phyloP scores from a whole-genome alignment of 2,888 invertebrate species.

The Vannuccia rotundouncinata region DNA sequence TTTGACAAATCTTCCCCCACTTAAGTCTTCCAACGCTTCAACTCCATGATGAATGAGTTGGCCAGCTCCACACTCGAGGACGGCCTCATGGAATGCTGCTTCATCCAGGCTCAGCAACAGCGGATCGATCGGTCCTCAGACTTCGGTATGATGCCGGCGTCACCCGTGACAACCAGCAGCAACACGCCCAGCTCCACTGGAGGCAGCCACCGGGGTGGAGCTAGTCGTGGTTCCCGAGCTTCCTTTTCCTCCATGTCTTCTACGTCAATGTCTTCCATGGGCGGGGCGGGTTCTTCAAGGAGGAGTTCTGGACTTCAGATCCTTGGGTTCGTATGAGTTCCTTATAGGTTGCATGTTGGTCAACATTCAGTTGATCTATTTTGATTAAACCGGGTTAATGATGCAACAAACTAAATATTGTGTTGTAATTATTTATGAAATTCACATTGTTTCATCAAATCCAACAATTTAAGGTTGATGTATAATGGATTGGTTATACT shows the following conservation, averaged over 20 bases:
- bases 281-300: background rate
- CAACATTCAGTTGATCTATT: no score
- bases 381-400: no score
- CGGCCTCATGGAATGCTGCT: conserved; percentile 15
- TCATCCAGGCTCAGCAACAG: background rate
- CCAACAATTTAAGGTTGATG: no score
- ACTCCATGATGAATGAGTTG: background rate
- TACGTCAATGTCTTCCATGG: background rate
- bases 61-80: background rate
- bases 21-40: background rate
- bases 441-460: no score
- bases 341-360: no score
- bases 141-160: background rate
- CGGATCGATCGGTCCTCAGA: background rate
- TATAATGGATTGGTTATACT: no score
- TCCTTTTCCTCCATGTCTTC: background rate
- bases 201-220: background rate
- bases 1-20: background rate
- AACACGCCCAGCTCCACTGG: background rate
- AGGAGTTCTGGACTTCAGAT: no score
- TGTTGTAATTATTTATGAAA: no score
- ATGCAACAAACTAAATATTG: no score
- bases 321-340: no score
- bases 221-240: background rate
- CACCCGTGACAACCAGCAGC: background rate